Evolutionary conservation across 2,888 invertebrate genomes (phyloP), one percentile per base, ranked within the genome.

Genomic region (Tenthredo notha): DNA sequence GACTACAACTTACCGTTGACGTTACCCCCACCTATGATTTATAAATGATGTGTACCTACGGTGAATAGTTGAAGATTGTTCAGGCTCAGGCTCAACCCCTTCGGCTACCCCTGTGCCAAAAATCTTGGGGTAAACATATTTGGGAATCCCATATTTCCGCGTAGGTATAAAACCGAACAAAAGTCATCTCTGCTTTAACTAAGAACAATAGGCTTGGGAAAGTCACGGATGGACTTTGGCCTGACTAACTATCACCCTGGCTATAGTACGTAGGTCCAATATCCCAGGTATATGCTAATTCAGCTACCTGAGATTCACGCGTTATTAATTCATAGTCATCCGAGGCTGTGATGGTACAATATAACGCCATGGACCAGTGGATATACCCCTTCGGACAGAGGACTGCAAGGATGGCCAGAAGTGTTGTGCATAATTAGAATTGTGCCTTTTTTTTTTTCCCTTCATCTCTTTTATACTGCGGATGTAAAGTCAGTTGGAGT

Each of bases 361-460:
- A 10, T 29, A 67, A 25, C 47, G 47, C 61, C 47, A 67, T 70
- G 83, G 80, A 80, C 80, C 80, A 80, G 25, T 21, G 83, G 47
- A 82, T 37, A 43, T 29, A 67, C 21, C 82, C 67, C 82, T 47
- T 78, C 58, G 78, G 78, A 78, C 78, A 78, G 78, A 78, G 78
- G 37, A 58, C 47, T 47, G 47, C 78, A 61, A 58, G n/a, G 78
- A 80, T 61, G 61, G 80, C 77, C 77, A 77, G 65, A 58, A 61
- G 61, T 83, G 83, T 83, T 83, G 83, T 83, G 83, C 83, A 83
- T 83, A 83, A 83, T 83, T 83, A 83, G 83, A 67, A 83, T 83
- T 83, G 83, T 83, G 67, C 50, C 18, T 67, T 67, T 83, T 83
- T 82, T 83, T 82, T 43, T 67, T 15, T 33, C 29, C 1, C 2